A percentile compares a stretch with the other conserved stretches of the same genome.
Evolutionary conservation across 2,888 invertebrate species (phyloP).

Genomic region (Gerris lacustris): DNA sequence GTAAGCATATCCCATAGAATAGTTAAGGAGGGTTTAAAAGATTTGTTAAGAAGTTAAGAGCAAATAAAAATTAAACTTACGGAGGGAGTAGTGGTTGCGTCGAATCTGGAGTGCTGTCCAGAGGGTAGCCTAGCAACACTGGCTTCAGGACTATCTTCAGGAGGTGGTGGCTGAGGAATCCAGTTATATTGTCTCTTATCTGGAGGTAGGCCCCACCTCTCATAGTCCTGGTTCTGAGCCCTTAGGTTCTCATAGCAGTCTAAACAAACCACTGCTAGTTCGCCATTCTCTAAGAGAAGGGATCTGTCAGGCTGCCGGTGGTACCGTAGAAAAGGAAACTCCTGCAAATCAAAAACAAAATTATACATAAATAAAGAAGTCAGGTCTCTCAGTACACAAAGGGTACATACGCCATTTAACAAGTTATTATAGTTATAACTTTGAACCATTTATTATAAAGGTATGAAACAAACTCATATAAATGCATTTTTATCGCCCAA

Average conservation of each 20-base stretch:
- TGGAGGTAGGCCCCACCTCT: constrained; percentile 70
- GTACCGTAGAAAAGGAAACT: constrained; percentile 74
- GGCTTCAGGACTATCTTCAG: constrained; percentile 77
- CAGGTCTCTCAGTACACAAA: not conserved
- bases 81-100: not conserved
- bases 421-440: too few relatives aligned
- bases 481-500: too few relatives aligned
- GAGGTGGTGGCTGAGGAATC: constrained; percentile 85
- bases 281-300: constrained; percentile 73
- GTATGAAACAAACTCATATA: too few relatives aligned
- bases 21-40: too few relatives aligned
- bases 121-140: constrained; percentile 71
- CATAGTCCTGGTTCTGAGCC: constrained; percentile 81
- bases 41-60: too few relatives aligned
- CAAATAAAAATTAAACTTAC: not conserved
- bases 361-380: not conserved
- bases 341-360: constrained; percentile 40
- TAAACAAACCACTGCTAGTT: constrained; percentile 79
- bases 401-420: not conserved
- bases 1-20: too few relatives aligned
- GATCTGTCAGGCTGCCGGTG: constrained; percentile 76
- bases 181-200: constrained; percentile 88
- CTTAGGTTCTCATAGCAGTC: constrained; percentile 86
- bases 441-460: too few relatives aligned
- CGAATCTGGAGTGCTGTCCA: constrained; percentile 49